These are phyloP conservation scores for Holcopasites calliopsidis DNA, from an alignment of 1,140 invertebrate species.

Conservation along the genomic window DNA sequence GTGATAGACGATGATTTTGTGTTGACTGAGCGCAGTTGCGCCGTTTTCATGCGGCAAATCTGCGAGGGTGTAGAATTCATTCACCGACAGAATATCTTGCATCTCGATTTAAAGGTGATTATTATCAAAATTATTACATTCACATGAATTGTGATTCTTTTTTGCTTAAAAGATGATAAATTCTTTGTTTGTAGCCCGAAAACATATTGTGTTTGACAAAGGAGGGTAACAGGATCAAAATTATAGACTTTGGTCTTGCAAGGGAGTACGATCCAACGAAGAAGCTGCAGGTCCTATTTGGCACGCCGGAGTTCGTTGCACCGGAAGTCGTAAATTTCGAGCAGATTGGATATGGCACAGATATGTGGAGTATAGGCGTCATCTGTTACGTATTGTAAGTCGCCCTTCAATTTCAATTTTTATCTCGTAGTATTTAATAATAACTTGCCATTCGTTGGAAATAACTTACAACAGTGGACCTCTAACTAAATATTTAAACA, in stretches of 20 bases:
- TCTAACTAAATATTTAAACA: too few relatives aligned
- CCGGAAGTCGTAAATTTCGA: constrained; percentile 99
- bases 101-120: constrained; percentile 96
- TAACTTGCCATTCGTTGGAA: too few relatives aligned
- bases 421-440: too few relatives aligned
- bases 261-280: constrained; percentile 94
- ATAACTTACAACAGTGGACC: too few relatives aligned
- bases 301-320: constrained; percentile 99
- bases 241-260: constrained; percentile 98
- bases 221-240: constrained; percentile 97
- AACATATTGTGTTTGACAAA: constrained; percentile 97
- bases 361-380: constrained; percentile 99
- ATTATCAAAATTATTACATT: too few relatives aligned
- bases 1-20: constrained; percentile 99
- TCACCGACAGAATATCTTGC: constrained; percentile 95
- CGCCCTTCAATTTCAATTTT: constrained; percentile 1
- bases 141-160: too few relatives aligned
- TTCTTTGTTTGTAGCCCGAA: constrained; percentile 89
- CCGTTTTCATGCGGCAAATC: constrained; percentile 98
- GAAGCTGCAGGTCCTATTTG: constrained; percentile 95
- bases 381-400: constrained; percentile 99
- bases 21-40: constrained; percentile 96
- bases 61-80: constrained; percentile 98
- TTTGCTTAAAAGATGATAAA: too few relatives aligned
- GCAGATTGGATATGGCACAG: constrained; percentile 95